Base-by-base conservation (phyloP, 92 coral and sea anemone species). In the Bergia puertoricense region DNA sequence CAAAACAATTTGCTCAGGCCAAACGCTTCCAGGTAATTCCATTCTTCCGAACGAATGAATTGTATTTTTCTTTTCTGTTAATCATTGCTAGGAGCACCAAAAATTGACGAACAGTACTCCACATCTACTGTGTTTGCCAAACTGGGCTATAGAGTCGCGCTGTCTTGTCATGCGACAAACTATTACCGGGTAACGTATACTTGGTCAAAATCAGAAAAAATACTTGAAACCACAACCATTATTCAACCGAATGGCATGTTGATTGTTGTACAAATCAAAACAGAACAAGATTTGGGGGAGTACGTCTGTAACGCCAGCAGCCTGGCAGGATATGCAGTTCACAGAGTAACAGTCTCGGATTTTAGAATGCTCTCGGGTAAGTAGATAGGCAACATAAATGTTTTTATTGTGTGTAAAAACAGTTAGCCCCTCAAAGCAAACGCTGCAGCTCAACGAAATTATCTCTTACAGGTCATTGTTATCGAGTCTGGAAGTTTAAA, bases 291-390 rank as follows among this genome's bases (percentile, higher is more conserved):
- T 56, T 80, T 80, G 0, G 85, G 85, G 2, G 71, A 80, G 18
- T 80, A 80, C 37, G 40, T 80, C 4, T 80, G 85, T 57, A 80
- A 80, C 46, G 73, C 85, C 16, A 80, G 85, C 36, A 80, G 73
- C 45, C 23, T 15, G 14, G 85, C 71, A 6, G 85, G 85, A 8
- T 36, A 80, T 16, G 72, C 57, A 13, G n/a, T 57, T 22, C 85
- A 80, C 71, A 80, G 14, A 62, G 85, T 36, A 57, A 80, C 71
- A 38, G 85, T 51, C 71, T 2, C 11, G 22, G 69, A 80, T 36
- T 39, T 80, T 11, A 38, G 72, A 56, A 38, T 0, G 18, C 50
- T 3, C 36, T 41, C 79, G 16, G 54, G 79, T 75, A 75, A 75
- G 14, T 23, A 80, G 22, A 4, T 0, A 1, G 20, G 2, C 16